Evolutionary conservation across 2,113 vertebrate genomes (phyloP).

Genomic region (Clinocottus analis): DNA sequence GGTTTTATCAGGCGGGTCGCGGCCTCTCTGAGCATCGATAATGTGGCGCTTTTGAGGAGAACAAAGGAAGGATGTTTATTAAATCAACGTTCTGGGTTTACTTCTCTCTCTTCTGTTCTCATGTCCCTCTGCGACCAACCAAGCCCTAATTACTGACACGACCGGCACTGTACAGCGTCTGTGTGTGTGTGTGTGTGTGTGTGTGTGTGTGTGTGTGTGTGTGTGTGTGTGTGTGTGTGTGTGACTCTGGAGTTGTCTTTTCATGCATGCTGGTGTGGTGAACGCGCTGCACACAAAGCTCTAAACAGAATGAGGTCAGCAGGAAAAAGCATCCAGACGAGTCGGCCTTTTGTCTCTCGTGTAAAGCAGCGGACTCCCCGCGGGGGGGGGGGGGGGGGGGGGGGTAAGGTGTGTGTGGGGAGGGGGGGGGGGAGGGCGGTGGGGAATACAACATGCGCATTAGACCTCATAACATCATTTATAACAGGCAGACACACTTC

Average conservation of each 20-base stretch:
- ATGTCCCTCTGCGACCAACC: constrained; percentile 27
- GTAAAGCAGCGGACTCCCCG: constrained; percentile 46
- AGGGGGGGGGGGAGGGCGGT: not conserved
- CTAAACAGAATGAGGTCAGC: constrained; percentile 67
- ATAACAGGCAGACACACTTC: constrained; percentile 60
- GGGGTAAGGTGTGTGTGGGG: too few relatives aligned
- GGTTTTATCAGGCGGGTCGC: not conserved
- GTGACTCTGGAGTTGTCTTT: not conserved
- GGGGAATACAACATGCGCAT: constrained; percentile 58
- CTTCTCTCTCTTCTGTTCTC: constrained; percentile 19
- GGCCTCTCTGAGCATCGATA: not conserved
- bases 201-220: constrained; percentile 12
- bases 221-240: constrained; percentile 12
- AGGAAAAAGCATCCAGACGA: constrained; percentile 44
- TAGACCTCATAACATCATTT: constrained; percentile 68
- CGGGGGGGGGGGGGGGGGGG: not conserved
- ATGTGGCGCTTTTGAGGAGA: not conserved
- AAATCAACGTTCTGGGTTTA: constrained; percentile 12
- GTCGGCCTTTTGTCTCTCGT: constrained; percentile 52
- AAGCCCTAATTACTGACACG: constrained; percentile 72
- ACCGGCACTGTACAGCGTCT: constrained; percentile 58
- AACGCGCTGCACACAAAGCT: constrained; percentile 15
- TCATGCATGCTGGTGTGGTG: not conserved
- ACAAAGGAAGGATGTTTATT: constrained; percentile 9
- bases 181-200: constrained; percentile 1